phyloP scores from a whole-genome alignment of 2,797 vertebrate species.

The Sebastes minor region DNA sequence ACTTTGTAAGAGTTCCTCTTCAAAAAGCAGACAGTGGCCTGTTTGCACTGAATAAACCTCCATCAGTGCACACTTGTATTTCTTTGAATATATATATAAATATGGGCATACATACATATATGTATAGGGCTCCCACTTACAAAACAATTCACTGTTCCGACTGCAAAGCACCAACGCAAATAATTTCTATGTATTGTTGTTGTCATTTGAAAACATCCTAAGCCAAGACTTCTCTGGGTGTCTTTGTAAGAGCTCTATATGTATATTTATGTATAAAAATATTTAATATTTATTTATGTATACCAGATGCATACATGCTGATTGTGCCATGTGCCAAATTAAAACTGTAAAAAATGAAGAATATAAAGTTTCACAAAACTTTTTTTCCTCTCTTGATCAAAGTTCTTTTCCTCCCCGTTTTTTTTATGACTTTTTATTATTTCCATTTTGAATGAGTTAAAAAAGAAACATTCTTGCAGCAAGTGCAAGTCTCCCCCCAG shows the following conservation, averaged over 20 bases:
- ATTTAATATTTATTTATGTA: slow-evolving; percentile 92
- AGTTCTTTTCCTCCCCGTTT: slow-evolving; percentile 58
- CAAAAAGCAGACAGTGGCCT: slow-evolving; percentile 81
- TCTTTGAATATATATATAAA: slow-evolving; percentile 87
- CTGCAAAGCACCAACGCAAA: slow-evolving; percentile 61
- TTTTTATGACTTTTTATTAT: slow-evolving; percentile 65
- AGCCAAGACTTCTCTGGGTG: slow-evolving; percentile 69
- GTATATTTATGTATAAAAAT: slow-evolving; percentile 89
- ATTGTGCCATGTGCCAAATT: slow-evolving; percentile 92
- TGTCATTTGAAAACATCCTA: slow-evolving; percentile 67
- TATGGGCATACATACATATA: slow-evolving; percentile 87
- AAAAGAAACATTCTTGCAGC: slow-evolving; percentile 57
- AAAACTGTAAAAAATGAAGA: slow-evolving; percentile 86
- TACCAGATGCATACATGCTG: slow-evolving; percentile 89
- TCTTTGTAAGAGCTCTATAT: slow-evolving; percentile 88
- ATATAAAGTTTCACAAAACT: slow-evolving; percentile 81
- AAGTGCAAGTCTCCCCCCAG: slow-evolving; percentile 56
- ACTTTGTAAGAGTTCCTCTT: slow-evolving; percentile 83
- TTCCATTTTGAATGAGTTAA: slow-evolving; percentile 64
- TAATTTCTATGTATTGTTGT: slow-evolving; percentile 64
- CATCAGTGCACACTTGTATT: slow-evolving; percentile 83
- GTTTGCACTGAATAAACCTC: slow-evolving; percentile 82
- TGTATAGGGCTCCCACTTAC: slow-evolving; percentile 82
- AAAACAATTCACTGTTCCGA: slow-evolving; percentile 54
- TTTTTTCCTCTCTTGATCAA: slow-evolving; percentile 77